Conservation (phyloP, 1,140 invertebrate genomes). For the Cyclargus thomasi region DNA sequence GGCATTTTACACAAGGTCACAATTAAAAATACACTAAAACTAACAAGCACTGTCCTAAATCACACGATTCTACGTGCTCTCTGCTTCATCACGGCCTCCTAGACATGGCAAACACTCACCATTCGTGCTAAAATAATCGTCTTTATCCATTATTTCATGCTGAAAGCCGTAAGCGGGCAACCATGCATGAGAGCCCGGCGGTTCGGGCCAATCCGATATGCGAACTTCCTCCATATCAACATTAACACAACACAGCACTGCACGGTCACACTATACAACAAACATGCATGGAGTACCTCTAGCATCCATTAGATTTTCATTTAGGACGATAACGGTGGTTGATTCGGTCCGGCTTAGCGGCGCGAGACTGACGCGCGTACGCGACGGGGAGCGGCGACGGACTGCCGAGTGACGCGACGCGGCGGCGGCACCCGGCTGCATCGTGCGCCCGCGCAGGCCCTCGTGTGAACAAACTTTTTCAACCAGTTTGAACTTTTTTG, state of each 20-base stretch:
- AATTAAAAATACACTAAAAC: conserved; percentile 6
- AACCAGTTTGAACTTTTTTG: conserved; percentile 39
- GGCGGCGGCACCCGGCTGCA: conserved; percentile 34
- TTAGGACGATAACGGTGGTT: conserved; percentile 66
- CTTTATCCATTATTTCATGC: conserved; percentile 76
- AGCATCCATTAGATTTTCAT: conserved; percentile 69
- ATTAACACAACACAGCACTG: conserved; percentile 69
- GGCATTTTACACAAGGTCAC: conserved; percentile 7
- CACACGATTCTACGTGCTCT: conserved; percentile 24
- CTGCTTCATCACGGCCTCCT: conserved; percentile 24
- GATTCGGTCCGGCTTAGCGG: conserved; percentile 34
- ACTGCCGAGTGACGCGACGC: conserved; percentile 40
- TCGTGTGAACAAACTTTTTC: conserved; percentile 44
- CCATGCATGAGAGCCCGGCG: conserved; percentile 79
- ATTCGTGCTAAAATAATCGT: conserved; percentile 77
- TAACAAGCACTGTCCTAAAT: conserved; percentile 6
- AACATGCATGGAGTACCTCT: conserved; percentile 70
- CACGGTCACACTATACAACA: conserved; percentile 56
- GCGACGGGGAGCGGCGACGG: conserved; percentile 48
- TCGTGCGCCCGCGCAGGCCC: conserved; percentile 50
- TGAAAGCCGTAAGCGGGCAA: conserved; percentile 81
- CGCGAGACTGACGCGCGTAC: conserved; percentile 35
- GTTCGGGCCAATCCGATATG: conserved; percentile 80
- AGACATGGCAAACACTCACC: conserved; percentile 58
- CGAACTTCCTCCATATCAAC: conserved; percentile 77